phyloP scores from a whole-genome alignment of 92 coral and sea anemone genomes.

The Parazoanthus darwini region DNA sequence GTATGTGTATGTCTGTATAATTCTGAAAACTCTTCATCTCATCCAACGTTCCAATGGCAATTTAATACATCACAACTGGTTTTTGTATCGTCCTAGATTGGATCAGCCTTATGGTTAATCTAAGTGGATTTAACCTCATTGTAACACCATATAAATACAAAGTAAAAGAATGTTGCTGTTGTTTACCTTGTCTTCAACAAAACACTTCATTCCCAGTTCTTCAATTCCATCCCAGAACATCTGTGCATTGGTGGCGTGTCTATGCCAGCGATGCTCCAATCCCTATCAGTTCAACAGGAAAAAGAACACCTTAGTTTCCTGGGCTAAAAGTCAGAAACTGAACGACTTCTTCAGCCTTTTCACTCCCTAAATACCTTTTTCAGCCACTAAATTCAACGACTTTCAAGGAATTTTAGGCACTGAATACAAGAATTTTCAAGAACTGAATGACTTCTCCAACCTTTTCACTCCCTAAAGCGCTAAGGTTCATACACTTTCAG shows the following conservation, averaged over 20 bases:
- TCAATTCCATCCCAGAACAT: constrained; percentile 90
- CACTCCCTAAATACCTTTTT: too few species aligned
- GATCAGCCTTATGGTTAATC: too few species aligned
- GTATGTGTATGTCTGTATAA: too few species aligned
- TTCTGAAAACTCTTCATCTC: too few species aligned
- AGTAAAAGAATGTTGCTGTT: neutral
- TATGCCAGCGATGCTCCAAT: constrained; percentile 82
- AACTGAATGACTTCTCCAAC: neutral
- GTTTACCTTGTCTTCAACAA: constrained; percentile 87
- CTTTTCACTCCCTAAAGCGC: neutral
- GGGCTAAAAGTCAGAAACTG: neutral
- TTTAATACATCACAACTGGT: too few species aligned
- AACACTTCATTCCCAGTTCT: constrained; percentile 76
- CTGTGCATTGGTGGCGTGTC: constrained; percentile 80
- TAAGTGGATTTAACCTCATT: too few species aligned
- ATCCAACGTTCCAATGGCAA: too few species aligned
- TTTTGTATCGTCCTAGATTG: too few species aligned
- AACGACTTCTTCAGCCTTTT: neutral
- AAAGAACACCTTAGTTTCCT: neutral
- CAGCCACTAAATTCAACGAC: too few species aligned
- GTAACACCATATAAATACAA: neutral
- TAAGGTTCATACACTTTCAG: too few species aligned
- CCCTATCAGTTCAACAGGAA: constrained; percentile 57
- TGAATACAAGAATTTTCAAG: too few species aligned
- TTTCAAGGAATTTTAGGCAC: too few species aligned